These are phyloP conservation scores for Aplocera efformata DNA, from an alignment of 2,888 invertebrate species.

Conservation along the genomic window DNA sequence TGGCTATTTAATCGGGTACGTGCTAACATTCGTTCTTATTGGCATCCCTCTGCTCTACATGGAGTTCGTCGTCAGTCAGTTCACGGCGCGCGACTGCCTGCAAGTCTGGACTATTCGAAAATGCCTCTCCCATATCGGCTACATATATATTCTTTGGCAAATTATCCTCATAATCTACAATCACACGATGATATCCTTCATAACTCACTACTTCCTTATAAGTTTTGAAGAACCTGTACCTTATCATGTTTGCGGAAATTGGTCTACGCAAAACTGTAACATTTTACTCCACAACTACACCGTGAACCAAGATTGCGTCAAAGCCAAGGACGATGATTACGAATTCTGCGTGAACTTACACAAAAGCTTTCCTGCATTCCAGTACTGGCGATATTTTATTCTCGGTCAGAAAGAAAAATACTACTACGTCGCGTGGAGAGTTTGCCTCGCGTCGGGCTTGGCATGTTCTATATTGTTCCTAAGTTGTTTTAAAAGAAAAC, in stretches of 20 bases:
- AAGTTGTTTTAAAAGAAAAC: slow-evolving; percentile 47
- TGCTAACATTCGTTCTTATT: slow-evolving; percentile 38
- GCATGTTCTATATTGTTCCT: slow-evolving; percentile 41
- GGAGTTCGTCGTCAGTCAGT: slow-evolving; percentile 63
- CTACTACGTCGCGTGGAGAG: slow-evolving; percentile 53
- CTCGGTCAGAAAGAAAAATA: slow-evolving; percentile 23
- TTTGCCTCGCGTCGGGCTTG: slow-evolving; percentile 53
- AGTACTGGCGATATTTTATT: slow-evolving; percentile 53
- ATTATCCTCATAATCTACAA: slow-evolving; percentile 40
- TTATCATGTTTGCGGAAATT: slow-evolving; percentile 53
- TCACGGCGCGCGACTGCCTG: slow-evolving; percentile 60
- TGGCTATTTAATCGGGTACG: slow-evolving; percentile 43
- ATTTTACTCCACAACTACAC: slow-evolving; percentile 51
- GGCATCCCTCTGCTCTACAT: slow-evolving; percentile 65
- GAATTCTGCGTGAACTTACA: slow-evolving; percentile 45
- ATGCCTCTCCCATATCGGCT: slow-evolving; percentile 59
- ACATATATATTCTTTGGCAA: slow-evolving; percentile 53
- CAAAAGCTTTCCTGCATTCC: slow-evolving; percentile 58
- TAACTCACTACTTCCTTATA: slow-evolving; percentile 62
- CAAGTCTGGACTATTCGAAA: slow-evolving; percentile 56
- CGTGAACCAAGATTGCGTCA: slow-evolving; percentile 56
- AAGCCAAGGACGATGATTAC: slow-evolving; percentile 21
- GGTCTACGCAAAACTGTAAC: slow-evolving; percentile 48
- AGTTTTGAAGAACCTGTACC: slow-evolving; percentile 62
- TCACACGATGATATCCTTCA: slow-evolving; percentile 47